These are phyloP conservation scores for Pterostichus madidus DNA, from an alignment of 2,888 invertebrate species.

Conservation along the genomic window DNA sequence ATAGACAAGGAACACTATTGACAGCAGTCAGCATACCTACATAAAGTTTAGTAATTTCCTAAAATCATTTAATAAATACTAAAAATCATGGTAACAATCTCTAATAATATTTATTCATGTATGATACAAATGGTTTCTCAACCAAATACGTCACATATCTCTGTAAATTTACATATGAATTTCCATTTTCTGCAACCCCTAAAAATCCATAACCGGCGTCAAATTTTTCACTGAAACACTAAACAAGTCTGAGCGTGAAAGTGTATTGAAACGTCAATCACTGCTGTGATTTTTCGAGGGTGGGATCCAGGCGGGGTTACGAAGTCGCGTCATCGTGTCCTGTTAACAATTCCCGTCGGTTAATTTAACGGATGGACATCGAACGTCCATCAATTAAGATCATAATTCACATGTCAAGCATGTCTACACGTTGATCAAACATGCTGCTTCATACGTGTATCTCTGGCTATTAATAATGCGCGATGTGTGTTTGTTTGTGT, in stretches of 20 bases:
- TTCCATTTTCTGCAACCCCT: not conserved
- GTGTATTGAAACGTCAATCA: constrained; percentile 51
- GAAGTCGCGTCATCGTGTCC: constrained; percentile 42
- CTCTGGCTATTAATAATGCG: constrained; percentile 39
- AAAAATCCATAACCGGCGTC: not conserved
- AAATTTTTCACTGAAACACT: not conserved
- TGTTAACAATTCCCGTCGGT: constrained; percentile 61
- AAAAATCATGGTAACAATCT: too few relatives aligned
- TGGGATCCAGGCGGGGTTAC: not conserved
- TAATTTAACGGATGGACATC: constrained; percentile 65
- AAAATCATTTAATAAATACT: too few relatives aligned
- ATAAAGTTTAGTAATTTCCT: too few relatives aligned
- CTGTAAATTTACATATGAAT: not conserved
- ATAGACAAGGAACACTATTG: too few relatives aligned
- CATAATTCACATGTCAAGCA: constrained; percentile 63
- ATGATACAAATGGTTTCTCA: too few relatives aligned
- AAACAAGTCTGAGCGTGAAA: not conserved
- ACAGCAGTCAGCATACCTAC: too few relatives aligned
- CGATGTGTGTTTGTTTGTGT: constrained; percentile 1
- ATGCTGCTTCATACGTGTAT: not conserved
- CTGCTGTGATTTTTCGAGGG: constrained; percentile 36
- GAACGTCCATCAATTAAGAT: constrained; percentile 64
- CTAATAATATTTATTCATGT: too few relatives aligned
- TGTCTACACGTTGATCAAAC: constrained; percentile 38
- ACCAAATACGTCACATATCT: too few relatives aligned